Conservation (phyloP, 2,113 vertebrate genomes). For the Saiga tatarica region DNA sequence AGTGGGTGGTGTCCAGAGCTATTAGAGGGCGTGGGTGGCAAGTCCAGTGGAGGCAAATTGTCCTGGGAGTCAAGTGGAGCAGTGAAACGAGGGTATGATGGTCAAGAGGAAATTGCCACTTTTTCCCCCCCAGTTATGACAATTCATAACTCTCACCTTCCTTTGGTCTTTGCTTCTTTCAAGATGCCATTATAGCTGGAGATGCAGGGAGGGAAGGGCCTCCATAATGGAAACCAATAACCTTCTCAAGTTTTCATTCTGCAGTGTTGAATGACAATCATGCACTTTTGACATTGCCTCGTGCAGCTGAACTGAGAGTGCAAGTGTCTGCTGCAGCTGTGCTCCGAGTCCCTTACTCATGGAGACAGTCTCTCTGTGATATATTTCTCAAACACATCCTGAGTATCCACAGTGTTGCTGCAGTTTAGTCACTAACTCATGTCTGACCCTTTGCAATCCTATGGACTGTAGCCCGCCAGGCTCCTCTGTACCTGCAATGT, state of each 20-base stretch:
- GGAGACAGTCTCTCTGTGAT: background rate
- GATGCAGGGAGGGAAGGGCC: background rate
- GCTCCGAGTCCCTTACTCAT: background rate
- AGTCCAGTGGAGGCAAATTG: background rate
- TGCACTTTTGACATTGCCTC: background rate
- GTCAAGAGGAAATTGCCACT: background rate
- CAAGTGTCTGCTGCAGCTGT: background rate
- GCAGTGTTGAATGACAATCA: background rate
- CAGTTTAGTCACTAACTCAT: background rate
- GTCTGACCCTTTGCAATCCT: background rate
- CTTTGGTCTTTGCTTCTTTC: background rate
- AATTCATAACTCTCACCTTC: background rate
- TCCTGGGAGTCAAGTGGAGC: background rate
- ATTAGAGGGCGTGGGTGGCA: background rate
- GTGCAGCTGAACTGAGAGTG: background rate
- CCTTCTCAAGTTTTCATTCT: background rate
- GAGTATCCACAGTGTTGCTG: background rate
- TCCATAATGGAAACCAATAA: background rate
- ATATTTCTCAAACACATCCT: background rate
- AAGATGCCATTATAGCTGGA: background rate
- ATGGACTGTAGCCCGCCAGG: background rate
- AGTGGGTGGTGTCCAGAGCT: background rate
- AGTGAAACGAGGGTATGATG: background rate
- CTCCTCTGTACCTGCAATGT: background rate
- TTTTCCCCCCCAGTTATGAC: background rate